Evolutionary conservation across 53 echinoderm and acorn worm genomes (phyloP), one percentile per base, ranked within the genome.

Genomic region (Apostichopus leukothele): DNA sequence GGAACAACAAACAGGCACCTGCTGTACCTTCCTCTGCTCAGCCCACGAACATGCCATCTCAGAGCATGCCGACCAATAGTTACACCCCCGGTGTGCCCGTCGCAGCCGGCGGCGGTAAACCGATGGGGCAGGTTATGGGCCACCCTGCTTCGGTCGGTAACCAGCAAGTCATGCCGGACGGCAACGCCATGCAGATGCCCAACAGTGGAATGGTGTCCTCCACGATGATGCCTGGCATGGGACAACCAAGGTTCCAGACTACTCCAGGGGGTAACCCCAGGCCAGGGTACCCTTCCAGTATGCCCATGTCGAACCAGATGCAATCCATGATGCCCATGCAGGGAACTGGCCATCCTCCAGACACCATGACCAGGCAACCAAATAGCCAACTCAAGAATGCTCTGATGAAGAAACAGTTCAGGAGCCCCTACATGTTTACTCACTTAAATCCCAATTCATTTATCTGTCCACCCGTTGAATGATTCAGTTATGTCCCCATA

Each of bases 101-200:
- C 55, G 84, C 89, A 89, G 57, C 95, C 91, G 79, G 88, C 19
- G 71, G 81, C 18, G 81, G 81, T 11, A 93, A 95, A 83, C 63
- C 89, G 60, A 91, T 95, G 90, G 88, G 87, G 79, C 89, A 89
- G 20, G 89, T 92, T 61, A 89, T 92, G 66, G 91, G 92, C 63
- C 71, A 83, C 51, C 78, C 79, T 22, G 75, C 79, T 5, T 27
- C 75, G 39, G 83, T 75, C 12, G 94, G 92, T 11, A 86, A 50
- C 53, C 86, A 77, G 60, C 90, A 86, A 66, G 18, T 22, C 5
- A 81, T 81, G 86, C 73, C 67, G 11, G 88, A 80, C 20, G 78
- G 78, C 26, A 87, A 78, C 27, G 74, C 86, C 57, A 91, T 74
- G 80, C 91, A 91, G 68, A 71, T 86, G 39, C 50, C 86, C 14